Evolutionary conservation across 2,888 invertebrate species (phyloP).

Genomic region (Heterodera filipjevi): DNA sequence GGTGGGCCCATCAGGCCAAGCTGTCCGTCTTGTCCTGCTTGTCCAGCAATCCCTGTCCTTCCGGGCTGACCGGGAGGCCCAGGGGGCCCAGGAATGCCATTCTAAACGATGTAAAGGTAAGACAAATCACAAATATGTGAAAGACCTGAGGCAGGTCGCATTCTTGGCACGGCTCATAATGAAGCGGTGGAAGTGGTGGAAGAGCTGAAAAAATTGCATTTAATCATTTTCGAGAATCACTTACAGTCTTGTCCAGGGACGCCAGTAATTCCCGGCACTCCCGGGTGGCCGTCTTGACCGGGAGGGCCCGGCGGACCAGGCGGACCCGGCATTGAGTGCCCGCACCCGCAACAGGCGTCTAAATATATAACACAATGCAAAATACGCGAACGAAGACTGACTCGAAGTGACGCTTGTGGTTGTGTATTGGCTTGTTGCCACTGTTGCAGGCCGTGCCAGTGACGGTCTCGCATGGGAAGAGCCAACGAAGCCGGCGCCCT

Average conservation of each 20-base stretch:
- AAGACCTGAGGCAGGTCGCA: background rate
- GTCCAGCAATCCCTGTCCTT: background rate
- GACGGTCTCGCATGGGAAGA: background rate
- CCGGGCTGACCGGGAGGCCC: constrained; percentile 19
- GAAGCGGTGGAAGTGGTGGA: constrained; percentile 10
- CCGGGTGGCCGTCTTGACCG: constrained; percentile 20
- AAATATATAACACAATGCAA: background rate
- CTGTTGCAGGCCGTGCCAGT: background rate
- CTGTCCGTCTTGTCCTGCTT: constrained; percentile 14
- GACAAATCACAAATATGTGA: background rate
- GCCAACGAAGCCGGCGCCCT: background rate
- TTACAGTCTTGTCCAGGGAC: constrained; percentile 18
- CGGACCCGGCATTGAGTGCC: constrained; percentile 21
- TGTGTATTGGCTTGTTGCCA: background rate
- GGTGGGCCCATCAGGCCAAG: background rate
- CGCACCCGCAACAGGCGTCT: constrained; percentile 25
- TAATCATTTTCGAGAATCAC: background rate
- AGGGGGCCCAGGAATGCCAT: constrained; percentile 23
- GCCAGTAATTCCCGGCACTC: constrained; percentile 8
- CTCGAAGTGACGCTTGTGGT: background rate
- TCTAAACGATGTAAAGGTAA: background rate
- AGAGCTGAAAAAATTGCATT: constrained; percentile 8
- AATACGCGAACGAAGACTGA: background rate
- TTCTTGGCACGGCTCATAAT: constrained; percentile 22
- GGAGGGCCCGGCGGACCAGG: constrained; percentile 24